A percentile compares a stretch with the other conserved stretches of the same genome.
Conservation (phyloP, 2,888 invertebrate genomes). For the Pheosia tremula region DNA sequence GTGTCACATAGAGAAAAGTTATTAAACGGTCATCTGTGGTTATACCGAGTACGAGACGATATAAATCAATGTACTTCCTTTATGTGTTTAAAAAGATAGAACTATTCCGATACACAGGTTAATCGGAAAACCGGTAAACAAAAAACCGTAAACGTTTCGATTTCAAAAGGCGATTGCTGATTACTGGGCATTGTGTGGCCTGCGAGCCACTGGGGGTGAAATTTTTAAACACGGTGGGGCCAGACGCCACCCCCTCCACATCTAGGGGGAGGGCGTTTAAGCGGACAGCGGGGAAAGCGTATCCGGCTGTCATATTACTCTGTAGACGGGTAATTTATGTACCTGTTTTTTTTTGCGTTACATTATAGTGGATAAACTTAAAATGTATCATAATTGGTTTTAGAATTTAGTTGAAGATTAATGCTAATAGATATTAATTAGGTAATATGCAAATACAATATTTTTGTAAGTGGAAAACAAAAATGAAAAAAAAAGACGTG, state of each 20-base stretch:
- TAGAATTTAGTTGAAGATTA: no score
- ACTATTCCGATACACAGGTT: conserved; percentile 24
- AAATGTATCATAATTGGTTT: no score
- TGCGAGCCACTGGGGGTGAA: conserved; percentile 73
- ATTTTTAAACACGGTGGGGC: conserved; percentile 74
- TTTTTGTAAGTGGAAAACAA: no score
- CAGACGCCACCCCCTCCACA: conserved; percentile 19
- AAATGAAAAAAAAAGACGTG: no score
- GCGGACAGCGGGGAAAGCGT: conserved; percentile 48
- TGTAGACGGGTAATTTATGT: conserved; percentile 37
- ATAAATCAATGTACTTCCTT: no score
- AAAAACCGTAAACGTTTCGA: conserved; percentile 74
- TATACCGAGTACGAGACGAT: no score
- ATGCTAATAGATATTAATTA: no score
- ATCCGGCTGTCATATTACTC: conserved; percentile 54
- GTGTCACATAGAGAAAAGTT: no score
- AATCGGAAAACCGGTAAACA: conserved; percentile 49
- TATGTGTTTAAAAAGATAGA: no score
- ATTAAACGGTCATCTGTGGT: no score
- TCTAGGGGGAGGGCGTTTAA: conserved; percentile 42
- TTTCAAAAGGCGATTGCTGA: conserved; percentile 83
- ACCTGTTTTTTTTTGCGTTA: conserved; percentile 30
- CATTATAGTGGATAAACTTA: conserved; percentile 18
- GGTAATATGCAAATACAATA: no score
- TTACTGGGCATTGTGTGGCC: conserved; percentile 74